phyloP scores from a whole-genome alignment of 2,113 vertebrate species.

The Grammomys dolichurus region DNA sequence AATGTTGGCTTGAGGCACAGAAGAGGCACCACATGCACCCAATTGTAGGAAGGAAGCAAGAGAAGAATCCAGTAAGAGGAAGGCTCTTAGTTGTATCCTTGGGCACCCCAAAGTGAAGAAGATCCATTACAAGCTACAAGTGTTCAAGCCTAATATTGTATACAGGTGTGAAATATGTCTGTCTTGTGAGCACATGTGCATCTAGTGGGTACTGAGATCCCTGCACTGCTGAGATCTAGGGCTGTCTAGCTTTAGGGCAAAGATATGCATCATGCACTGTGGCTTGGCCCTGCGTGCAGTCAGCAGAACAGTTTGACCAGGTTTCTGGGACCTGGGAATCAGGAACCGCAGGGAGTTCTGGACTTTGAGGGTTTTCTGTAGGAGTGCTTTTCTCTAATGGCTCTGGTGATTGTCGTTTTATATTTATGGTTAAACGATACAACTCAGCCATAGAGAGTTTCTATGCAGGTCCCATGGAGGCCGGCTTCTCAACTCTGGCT shows the following conservation, averaged over 20 bases:
- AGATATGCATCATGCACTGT: neutral
- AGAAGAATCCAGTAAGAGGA: neutral
- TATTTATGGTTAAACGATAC: neutral
- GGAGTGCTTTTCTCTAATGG: constrained; percentile 11
- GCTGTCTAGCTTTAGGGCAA: neutral
- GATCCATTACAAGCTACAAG: neutral
- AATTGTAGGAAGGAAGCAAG: neutral
- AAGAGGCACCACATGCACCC: neutral
- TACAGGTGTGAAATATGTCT: neutral
- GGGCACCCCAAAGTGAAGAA: neutral
- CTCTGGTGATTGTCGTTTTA: neutral
- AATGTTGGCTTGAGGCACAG: neutral
- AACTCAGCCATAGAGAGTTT: neutral
- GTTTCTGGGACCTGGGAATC: neutral
- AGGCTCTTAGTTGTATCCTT: neutral
- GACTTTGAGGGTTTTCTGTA: constrained; percentile 10
- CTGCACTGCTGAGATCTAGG: neutral
- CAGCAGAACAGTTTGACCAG: neutral
- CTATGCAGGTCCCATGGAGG: neutral
- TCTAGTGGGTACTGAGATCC: neutral
- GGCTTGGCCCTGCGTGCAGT: neutral
- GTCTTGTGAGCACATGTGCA: neutral
- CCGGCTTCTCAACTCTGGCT: rapidly evolving
- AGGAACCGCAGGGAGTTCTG: neutral
- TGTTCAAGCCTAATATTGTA: neutral